Conservation (phyloP, 2,888 invertebrate genomes). For the Dolomedes plantarius region DNA sequence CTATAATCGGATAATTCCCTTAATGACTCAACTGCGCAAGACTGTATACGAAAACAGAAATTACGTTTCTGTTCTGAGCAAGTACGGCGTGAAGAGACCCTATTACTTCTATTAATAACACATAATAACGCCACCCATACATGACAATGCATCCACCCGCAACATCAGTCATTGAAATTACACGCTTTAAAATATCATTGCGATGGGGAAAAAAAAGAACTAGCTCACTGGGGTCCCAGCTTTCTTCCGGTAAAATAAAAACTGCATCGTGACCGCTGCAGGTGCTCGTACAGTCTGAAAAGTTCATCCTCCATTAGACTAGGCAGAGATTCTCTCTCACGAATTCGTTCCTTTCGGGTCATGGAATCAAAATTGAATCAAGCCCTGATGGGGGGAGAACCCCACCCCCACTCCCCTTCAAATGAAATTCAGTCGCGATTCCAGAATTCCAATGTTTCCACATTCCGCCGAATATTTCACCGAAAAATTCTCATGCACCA, state of each 20-base stretch:
- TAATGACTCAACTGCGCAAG: no score
- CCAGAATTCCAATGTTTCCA: background rate
- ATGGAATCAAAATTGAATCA: conserved; percentile 9
- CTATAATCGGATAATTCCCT: no score
- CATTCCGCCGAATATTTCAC: background rate
- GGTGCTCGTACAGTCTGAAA: background rate
- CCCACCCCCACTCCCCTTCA: background rate
- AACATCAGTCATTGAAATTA: no score
- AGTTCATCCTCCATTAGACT: background rate
- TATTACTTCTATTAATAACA: no score
- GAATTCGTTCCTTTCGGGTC: background rate
- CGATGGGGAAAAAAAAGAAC: no score
- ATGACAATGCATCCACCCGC: no score
- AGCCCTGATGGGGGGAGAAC: background rate
- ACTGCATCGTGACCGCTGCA: background rate
- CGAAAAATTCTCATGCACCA: background rate
- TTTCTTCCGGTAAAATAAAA: background rate
- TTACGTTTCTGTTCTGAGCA: no score
- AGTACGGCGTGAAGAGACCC: no score
- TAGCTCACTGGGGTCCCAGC: no score
- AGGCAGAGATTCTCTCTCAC: background rate
- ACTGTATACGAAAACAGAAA: no score
- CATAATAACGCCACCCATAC: no score
- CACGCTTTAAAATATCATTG: no score
- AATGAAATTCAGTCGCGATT: background rate